phyloP scores from a whole-genome alignment of 2,113 vertebrate genomes.

The Morone chrysops region DNA sequence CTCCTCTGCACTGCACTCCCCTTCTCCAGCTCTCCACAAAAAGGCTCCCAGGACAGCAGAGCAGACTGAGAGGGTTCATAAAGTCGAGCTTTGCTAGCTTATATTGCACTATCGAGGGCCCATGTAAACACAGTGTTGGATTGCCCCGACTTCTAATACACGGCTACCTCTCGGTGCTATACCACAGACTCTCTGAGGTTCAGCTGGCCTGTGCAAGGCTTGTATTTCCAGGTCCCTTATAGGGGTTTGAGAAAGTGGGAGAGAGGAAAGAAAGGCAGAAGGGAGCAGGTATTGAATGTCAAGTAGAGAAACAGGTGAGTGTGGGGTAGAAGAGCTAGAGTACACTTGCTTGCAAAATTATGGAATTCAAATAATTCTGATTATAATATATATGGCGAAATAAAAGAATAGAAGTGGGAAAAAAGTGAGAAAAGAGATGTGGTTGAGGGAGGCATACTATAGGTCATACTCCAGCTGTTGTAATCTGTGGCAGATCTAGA shows the following conservation, averaged over 20 bases:
- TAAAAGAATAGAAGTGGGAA: not conserved
- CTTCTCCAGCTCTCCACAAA: constrained; percentile 40
- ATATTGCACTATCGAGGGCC: constrained; percentile 64
- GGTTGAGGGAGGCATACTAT: not conserved
- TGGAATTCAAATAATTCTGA: not conserved
- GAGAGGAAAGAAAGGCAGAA: constrained; percentile 18
- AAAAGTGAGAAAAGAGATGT: not conserved
- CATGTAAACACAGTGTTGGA: constrained; percentile 68
- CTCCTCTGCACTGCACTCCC: constrained; percentile 54
- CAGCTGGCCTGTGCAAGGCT: constrained; percentile 22
- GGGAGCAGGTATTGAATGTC: not conserved
- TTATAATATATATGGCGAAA: not conserved
- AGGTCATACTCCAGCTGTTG: constrained; percentile 63
- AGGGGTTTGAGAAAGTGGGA: constrained; percentile 47
- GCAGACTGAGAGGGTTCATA: constrained; percentile 58
- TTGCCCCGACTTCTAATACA: constrained; percentile 49
- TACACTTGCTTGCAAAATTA: not conserved
- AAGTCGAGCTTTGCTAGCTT: constrained; percentile 54
- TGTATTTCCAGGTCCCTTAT: constrained; percentile 17
- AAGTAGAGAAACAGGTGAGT: constrained; percentile 1
- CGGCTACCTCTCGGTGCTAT: constrained; percentile 39
- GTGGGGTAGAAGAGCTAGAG: not conserved
- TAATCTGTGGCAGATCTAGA: constrained; percentile 72
- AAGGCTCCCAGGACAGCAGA: constrained; percentile 58
- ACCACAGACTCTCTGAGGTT: constrained; percentile 53